These are phyloP conservation scores for Zaprionus lachaisei DNA, from an alignment of 1,140 invertebrate species.

Conservation along the genomic window DNA sequence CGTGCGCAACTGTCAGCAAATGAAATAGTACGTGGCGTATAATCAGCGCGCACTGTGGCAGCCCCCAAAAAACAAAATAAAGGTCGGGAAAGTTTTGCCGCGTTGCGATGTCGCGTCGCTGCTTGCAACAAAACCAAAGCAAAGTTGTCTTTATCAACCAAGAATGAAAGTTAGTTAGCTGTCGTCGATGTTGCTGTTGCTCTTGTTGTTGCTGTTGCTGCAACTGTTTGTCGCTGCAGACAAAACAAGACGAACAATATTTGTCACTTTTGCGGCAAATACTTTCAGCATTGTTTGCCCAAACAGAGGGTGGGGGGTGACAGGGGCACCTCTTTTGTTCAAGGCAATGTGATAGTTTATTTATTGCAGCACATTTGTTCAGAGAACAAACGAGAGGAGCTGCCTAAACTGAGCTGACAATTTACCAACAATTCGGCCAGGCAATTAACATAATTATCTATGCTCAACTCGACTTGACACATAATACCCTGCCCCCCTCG, in stretches of 20 bases:
- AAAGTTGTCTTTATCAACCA: slow-evolving; percentile 54
- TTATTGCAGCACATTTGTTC: slow-evolving; percentile 50
- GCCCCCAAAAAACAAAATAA: slow-evolving; percentile 55
- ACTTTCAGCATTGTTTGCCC: slow-evolving; percentile 39
- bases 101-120: slow-evolving; percentile 22
- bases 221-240: slow-evolving; percentile 20
- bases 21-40: slow-evolving; percentile 72
- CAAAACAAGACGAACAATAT: slow-evolving; percentile 24
- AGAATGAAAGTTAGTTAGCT: slow-evolving; percentile 70
- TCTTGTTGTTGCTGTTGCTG: neutral
- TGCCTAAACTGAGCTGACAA: neutral
- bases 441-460: slow-evolving; percentile 81
- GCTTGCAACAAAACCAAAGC: slow-evolving; percentile 37
- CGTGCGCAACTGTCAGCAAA: slow-evolving; percentile 61
- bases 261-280: slow-evolving; percentile 20
- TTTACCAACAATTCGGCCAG: slow-evolving; percentile 37
- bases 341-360: slow-evolving; percentile 50
- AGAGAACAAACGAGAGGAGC: neutral
- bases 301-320: neutral
- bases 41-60: slow-evolving; percentile 64
- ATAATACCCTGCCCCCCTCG: neutral
- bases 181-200: neutral
- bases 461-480: slow-evolving; percentile 70
- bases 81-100: slow-evolving; percentile 4
- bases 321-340: slow-evolving; percentile 41